These are phyloP conservation scores for Silurus asotus DNA, from an alignment of 2,113 vertebrate genomes.

Conservation along the genomic window DNA sequence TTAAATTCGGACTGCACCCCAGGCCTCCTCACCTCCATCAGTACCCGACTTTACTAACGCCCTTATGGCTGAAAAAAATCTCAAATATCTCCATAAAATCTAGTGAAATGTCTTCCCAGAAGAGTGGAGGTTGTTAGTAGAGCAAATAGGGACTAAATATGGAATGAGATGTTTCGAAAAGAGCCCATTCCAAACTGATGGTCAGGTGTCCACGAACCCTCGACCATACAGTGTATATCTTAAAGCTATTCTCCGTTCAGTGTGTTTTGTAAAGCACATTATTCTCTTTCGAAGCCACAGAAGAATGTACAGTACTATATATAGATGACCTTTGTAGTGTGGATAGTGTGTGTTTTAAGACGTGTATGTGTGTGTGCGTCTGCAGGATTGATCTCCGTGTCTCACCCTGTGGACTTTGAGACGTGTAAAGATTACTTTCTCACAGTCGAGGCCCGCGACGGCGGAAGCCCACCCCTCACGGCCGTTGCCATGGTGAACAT, in stretches of 20 bases:
- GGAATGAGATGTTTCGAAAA: no score
- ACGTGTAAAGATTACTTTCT: constrained; percentile 89
- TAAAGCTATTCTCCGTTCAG: not conserved
- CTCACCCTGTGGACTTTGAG: constrained; percentile 88
- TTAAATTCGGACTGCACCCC: no score
- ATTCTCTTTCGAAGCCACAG: not conserved
- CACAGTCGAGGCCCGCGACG: constrained; percentile 91
- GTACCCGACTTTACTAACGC: no score
- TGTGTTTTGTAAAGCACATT: not conserved
- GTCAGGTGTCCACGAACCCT: no score
- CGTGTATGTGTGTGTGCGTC: not conserved
- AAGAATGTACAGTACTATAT: not conserved
- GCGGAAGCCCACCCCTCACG: constrained; percentile 86
- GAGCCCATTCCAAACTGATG: no score
- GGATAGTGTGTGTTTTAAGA: not conserved
- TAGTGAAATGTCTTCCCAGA: no score
- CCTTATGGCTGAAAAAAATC: no score
- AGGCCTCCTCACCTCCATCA: no score
- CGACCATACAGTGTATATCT: no score
- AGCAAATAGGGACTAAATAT: no score
- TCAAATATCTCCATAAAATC: no score
- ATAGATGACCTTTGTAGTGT: constrained; percentile 4
- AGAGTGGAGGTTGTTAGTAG: no score
- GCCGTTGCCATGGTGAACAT: constrained; percentile 88
- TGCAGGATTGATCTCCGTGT: constrained; percentile 85